phyloP scores from a whole-genome alignment of 2,888 invertebrate genomes.

The Tinea pellionella region DNA sequence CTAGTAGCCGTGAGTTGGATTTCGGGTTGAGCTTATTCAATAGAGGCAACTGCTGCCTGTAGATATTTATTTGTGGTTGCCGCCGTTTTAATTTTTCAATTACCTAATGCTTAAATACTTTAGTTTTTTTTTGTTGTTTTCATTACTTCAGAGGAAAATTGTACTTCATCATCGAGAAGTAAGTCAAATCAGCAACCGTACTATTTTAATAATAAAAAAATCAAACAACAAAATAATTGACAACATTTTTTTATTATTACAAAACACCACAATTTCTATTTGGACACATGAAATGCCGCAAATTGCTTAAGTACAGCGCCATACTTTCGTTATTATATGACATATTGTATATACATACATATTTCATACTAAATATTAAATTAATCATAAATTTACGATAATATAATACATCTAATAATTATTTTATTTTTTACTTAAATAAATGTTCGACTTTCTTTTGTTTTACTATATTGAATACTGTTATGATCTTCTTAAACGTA shows the following conservation, averaged over 20 bases:
- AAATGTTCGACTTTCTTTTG: background rate
- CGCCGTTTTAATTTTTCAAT: too few relatives aligned
- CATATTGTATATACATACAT: slow-evolving; percentile 42
- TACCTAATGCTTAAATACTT: too few relatives aligned
- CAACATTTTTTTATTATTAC: slow-evolving; percentile 68
- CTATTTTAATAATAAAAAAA: background rate
- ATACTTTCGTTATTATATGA: slow-evolving; percentile 21
- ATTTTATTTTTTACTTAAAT: background rate
- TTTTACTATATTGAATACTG: too few relatives aligned
- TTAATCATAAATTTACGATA: background rate
- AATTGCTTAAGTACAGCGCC: slow-evolving; percentile 63
- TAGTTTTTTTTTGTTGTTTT: too few relatives aligned
- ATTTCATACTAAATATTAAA: slow-evolving; percentile 58
- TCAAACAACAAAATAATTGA: slow-evolving; percentile 41
- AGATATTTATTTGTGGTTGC: too few relatives aligned
- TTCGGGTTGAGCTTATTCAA: too few relatives aligned
- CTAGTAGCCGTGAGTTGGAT: too few relatives aligned
- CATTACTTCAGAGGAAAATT: too few relatives aligned
- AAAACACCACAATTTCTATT: slow-evolving; percentile 69
- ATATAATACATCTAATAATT: background rate
- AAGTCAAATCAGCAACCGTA: too few relatives aligned
- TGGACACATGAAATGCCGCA: slow-evolving; percentile 55
- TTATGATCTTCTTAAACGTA: too few relatives aligned
- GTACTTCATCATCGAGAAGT: too few relatives aligned
- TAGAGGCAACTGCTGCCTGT: too few relatives aligned